These are phyloP conservation scores for Rhombomys opimus DNA, from an alignment of 2,113 vertebrate genomes.

Conservation along the genomic window DNA sequence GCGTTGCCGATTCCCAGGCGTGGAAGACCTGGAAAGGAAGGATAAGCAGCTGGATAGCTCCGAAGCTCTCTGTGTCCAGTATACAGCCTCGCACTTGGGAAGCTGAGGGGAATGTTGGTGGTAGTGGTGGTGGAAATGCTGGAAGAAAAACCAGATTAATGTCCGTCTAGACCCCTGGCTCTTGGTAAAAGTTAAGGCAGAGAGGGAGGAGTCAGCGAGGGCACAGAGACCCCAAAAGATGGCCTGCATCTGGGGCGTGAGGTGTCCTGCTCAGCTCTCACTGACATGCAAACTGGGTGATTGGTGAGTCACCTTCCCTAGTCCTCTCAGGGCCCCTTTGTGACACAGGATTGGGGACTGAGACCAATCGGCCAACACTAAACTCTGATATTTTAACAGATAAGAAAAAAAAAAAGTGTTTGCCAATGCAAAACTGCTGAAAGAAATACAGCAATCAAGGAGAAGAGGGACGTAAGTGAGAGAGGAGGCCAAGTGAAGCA, in stretches of 20 bases:
- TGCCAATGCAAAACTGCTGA: background rate
- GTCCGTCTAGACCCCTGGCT: constrained; percentile 7
- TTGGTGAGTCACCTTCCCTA: background rate
- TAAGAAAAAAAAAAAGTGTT: background rate
- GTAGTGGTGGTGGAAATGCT: background rate
- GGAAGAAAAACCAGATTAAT: constrained; percentile 33
- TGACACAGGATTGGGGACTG: background rate
- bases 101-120: background rate
- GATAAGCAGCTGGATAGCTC: constrained; percentile 46
- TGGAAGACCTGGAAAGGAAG: background rate
- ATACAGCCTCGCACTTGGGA: constrained; percentile 6
- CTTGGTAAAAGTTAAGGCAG: background rate
- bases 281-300: background rate
- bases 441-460: too few species aligned
- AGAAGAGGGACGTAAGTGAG: background rate
- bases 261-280: background rate
- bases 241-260: background rate
- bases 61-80: background rate
- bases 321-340: background rate
- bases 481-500: background rate
- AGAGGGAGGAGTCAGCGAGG: background rate
- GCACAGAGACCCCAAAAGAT: background rate
- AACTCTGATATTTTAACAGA: background rate
- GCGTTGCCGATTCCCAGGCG: constrained; percentile 52
- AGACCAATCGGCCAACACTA: background rate